Evolutionary conservation across 2,888 invertebrate genomes (phyloP).

Genomic region (Gisinianus flammeolus): DNA sequence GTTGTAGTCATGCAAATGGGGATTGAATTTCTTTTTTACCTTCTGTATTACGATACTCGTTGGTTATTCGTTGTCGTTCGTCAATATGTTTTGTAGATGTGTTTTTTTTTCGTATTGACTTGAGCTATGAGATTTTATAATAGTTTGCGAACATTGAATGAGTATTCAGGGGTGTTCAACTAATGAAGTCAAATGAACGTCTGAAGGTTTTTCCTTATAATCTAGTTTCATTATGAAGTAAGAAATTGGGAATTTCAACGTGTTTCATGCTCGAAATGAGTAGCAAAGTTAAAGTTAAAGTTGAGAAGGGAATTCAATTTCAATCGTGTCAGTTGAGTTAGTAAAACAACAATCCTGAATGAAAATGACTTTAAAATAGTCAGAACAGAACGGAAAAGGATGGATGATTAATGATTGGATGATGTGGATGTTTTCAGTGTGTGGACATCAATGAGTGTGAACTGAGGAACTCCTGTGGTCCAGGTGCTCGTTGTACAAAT

Average conservation of each 20-base stretch:
- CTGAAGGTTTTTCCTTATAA: neutral
- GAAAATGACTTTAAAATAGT: neutral
- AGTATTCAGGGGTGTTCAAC: neutral
- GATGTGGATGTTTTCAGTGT: slow-evolving; percentile 66
- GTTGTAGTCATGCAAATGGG: neutral
- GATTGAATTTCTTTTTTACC: neutral
- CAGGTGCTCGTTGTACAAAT: slow-evolving; percentile 80
- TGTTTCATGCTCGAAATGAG: neutral
- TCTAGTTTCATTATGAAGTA: neutral
- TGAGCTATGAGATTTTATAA: too few relatives aligned
- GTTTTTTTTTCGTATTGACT: too few relatives aligned
- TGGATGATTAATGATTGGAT: neutral
- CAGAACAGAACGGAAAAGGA: neutral
- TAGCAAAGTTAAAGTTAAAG: neutral
- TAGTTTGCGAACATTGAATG: too few relatives aligned
- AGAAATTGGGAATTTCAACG: too few relatives aligned
- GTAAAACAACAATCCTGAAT: neutral
- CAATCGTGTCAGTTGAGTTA: neutral
- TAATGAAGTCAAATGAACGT: neutral
- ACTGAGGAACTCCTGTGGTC: slow-evolving; percentile 74
- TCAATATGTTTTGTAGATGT: too few relatives aligned
- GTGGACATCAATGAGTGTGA: slow-evolving; percentile 84
- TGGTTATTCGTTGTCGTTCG: too few relatives aligned
- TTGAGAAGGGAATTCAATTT: neutral
- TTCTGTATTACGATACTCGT: too few relatives aligned